Evolutionary conservation across 2,797 vertebrate genomes (phyloP), one percentile per base, ranked within the genome.

Genomic region (Falco peregrinus): DNA sequence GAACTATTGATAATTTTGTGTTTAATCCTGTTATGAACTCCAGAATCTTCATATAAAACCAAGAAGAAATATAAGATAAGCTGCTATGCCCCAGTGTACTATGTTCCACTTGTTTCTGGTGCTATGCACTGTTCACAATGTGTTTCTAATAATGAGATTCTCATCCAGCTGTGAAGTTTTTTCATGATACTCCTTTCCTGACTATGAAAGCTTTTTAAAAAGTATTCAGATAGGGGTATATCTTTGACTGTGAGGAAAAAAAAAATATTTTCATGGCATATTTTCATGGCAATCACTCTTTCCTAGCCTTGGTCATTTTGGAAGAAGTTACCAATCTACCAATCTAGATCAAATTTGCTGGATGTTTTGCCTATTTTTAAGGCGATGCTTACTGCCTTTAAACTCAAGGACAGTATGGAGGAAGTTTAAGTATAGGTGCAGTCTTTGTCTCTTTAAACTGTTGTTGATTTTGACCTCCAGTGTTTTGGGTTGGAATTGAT

Each of bases 231-330:
- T 51, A 77, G n/a, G 19, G 14, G 35, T 71, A 1, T 37, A 24
- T 83, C 18, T 63, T 69, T 77, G 48, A 47, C 10, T 87, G 8
- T 31, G 16, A 17, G 39, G 9, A 12, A 11, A 29, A 15, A 64
- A n/a, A 29, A 39, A 50, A 3, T 4, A 8, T 0, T 33, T 19
- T 4, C 4, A 8, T 54, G 22, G 12, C 11, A 2, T 76, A 14
- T 79, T 90, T 81, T 69, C 61, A 6, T 89, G 26, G 13, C 33
- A 61, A 8, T 54, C 24, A 54, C 13, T 57, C 39, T 81, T 82
- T 57, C 11, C 7, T 53, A 31, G 9, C 17, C 43, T 54, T 79
- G 14, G 6, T 94, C 2, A 31, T 85, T 93, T 86, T 71, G 31
- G 60, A 89, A 81, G 21, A 93, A 50, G 41, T 69, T 65, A 50